phyloP scores from a whole-genome alignment of 2,797 vertebrate species.

The Capromys pilorides region DNA sequence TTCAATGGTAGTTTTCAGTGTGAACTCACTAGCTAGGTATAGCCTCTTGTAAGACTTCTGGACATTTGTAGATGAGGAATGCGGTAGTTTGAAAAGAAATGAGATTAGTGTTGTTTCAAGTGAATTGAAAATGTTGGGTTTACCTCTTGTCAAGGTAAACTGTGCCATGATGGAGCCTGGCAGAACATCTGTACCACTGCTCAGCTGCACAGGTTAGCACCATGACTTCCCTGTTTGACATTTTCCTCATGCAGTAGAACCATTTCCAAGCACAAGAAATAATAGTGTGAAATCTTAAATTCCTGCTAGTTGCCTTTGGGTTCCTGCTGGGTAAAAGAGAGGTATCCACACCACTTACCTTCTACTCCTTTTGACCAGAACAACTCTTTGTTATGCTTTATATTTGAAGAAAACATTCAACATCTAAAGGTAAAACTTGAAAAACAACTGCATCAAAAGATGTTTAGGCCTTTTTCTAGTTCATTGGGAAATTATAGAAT shows the following conservation, averaged over 20 bases:
- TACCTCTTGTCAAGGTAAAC: neutral
- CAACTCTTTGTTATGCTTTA: conserved; percentile 11
- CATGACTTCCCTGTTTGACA: neutral
- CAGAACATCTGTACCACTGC: neutral
- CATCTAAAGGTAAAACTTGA: neutral
- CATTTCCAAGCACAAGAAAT: neutral
- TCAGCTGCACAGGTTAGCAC: neutral
- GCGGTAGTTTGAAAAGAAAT: neutral
- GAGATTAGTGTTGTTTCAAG: neutral
- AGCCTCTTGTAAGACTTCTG: neutral
- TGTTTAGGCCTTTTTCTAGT: conserved; percentile 37
- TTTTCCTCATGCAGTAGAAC: neutral
- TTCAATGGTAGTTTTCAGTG: neutral
- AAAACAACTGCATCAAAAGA: conserved; percentile 22
- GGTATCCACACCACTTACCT: neutral
- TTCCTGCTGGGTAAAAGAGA: neutral
- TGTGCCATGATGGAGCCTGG: neutral
- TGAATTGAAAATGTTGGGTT: neutral
- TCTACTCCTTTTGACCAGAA: neutral
- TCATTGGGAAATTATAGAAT: conserved; percentile 55
- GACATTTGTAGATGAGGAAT: neutral
- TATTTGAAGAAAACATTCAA: conserved; percentile 22
- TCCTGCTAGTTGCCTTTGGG: neutral
- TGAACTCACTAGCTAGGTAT: neutral
- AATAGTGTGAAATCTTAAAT: neutral